A percentile compares a stretch with the other conserved stretches of the same genome.
These are phyloP conservation scores for Chauna torquata DNA, from an alignment of 2,113 vertebrate species.

Conservation along the genomic window DNA sequence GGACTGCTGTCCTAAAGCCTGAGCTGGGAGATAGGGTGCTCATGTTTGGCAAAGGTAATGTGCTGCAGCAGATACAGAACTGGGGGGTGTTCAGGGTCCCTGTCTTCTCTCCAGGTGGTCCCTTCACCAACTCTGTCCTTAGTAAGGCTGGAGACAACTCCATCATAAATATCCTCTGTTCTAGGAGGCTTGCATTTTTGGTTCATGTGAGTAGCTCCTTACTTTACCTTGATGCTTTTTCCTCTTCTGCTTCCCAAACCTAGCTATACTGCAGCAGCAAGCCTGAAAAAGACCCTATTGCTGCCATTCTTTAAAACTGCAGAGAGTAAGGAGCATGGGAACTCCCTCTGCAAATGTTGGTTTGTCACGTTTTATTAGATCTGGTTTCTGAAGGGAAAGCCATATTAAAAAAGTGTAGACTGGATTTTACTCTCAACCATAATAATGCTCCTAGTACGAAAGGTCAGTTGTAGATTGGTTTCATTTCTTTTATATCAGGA, in stretches of 20 bases:
- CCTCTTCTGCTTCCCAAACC: neutral
- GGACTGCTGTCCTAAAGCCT: neutral
- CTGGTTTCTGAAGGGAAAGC: neutral
- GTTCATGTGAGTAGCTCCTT: neutral
- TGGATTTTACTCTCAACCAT: neutral
- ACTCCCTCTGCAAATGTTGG: neutral
- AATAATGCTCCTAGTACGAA: constrained; percentile 1
- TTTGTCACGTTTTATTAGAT: constrained; percentile 26
- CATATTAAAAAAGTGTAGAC: neutral
- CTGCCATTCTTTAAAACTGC: neutral
- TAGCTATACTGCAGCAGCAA: neutral
- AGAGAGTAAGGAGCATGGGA: neutral
- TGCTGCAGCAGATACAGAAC: neutral
- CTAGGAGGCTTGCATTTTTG: neutral
- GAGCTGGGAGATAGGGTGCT: neutral
- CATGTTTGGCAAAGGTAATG: neutral
- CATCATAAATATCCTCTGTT: neutral
- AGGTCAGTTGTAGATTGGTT: neutral
- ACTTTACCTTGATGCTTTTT: neutral
- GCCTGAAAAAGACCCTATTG: neutral
- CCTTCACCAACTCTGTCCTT: neutral
- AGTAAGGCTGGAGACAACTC: neutral
- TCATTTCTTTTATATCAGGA: neutral
- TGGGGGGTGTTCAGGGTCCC: neutral
- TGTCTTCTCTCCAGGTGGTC: neutral